These are phyloP conservation scores for Aphrocallistes beatrix DNA, from an alignment of 37 sponge, comb jelly and placozoan species.

Conservation along the genomic window DNA sequence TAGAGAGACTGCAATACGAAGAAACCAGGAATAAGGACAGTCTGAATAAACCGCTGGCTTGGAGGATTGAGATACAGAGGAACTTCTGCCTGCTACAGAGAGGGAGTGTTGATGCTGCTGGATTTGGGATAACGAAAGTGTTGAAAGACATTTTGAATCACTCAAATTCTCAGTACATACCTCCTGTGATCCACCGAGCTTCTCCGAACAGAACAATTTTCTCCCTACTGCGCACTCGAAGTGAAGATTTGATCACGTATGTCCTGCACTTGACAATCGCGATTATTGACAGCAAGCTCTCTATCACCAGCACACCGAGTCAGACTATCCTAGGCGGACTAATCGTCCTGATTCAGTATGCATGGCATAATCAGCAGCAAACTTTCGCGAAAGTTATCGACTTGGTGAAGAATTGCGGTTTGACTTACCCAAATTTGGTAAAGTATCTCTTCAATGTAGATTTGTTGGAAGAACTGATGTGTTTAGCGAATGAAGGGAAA, in stretches of 20 bases:
- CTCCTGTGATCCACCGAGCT: neutral
- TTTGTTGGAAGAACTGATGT: neutral
- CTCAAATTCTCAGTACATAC: neutral
- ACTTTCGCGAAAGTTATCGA: neutral
- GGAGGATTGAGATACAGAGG: neutral
- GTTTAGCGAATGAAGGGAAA: neutral
- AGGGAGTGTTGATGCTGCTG: neutral
- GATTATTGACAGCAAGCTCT: conserved; percentile 1
- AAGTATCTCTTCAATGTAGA: neutral
- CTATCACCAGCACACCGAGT: neutral
- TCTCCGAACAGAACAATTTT: neutral
- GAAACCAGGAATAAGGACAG: neutral
- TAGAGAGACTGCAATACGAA: neutral
- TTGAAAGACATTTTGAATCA: neutral
- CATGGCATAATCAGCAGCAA: conserved; percentile 6
- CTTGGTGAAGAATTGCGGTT: neutral
- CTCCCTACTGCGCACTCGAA: neutral
- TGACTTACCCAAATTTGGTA: neutral
- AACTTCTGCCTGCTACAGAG: neutral
- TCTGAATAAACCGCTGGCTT: neutral
- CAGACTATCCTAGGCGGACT: neutral
- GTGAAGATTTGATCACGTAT: neutral
- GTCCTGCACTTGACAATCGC: neutral
- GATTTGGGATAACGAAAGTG: neutral
- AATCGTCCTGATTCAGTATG: neutral